phyloP scores from a whole-genome alignment of 2,888 invertebrate species.

The Eilema griseolum region DNA sequence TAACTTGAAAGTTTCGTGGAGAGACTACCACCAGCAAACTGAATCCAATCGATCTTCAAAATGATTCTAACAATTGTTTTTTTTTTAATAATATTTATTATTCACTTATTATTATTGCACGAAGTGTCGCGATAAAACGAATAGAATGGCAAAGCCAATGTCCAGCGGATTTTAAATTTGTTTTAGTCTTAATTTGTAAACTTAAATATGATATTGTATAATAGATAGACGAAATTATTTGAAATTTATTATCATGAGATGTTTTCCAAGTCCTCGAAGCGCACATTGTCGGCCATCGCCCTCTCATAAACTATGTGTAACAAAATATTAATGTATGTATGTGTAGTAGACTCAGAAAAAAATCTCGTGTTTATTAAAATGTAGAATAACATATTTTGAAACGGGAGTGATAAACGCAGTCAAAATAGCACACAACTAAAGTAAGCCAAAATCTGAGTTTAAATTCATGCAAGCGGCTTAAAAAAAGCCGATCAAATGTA shows the following conservation, averaged over 20 bases:
- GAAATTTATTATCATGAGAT: slow-evolving; percentile 43
- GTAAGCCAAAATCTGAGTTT: not conserved
- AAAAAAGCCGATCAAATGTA: slow-evolving; percentile 2
- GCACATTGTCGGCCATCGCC: slow-evolving; percentile 53
- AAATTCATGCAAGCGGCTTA: slow-evolving; percentile 3
- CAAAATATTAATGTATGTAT: slow-evolving; percentile 32
- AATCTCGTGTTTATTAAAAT: slow-evolving; percentile 52
- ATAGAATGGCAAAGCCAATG: slow-evolving; percentile 66
- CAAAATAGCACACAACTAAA: slow-evolving; percentile 9
- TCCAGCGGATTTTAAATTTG: slow-evolving; percentile 63
- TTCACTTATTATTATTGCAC: slow-evolving; percentile 68
- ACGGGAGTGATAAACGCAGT: slow-evolving; percentile 37
- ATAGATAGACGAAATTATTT: slow-evolving; percentile 72
- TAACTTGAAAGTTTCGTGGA: not conserved
- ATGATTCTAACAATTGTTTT: not conserved
- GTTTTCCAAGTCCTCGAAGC: slow-evolving; percentile 44
- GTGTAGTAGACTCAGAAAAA: slow-evolving; percentile 40
- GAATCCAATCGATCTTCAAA: not conserved
- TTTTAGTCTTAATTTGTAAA: slow-evolving; percentile 68
- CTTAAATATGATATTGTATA: slow-evolving; percentile 65
- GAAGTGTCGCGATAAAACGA: slow-evolving; percentile 39
- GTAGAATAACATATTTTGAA: slow-evolving; percentile 53
- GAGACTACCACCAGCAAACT: not conserved
- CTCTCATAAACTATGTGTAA: slow-evolving; percentile 27
- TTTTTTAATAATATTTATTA: slow-evolving; percentile 13